These are phyloP conservation scores for Rhynchophorus ferrugineus DNA, from an alignment of 1,140 invertebrate genomes.

Conservation along the genomic window DNA sequence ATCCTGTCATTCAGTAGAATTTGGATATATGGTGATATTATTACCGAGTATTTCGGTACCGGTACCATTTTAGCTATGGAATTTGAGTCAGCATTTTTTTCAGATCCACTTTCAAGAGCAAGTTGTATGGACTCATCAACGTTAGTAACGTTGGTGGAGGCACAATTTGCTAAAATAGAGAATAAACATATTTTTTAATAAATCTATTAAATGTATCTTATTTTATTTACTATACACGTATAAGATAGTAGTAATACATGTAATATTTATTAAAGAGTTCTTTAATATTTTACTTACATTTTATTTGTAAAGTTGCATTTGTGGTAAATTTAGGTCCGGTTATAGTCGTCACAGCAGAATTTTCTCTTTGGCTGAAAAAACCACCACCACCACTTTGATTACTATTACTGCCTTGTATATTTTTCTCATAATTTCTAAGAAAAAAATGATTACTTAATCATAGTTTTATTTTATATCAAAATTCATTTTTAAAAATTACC, in stretches of 20 bases:
- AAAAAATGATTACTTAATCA: too few relatives aligned
- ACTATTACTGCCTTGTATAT: neutral
- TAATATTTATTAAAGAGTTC: too few relatives aligned
- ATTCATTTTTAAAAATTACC: slow-evolving; percentile 15
- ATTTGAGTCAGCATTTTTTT: slow-evolving; percentile 20
- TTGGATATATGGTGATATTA: too few relatives aligned
- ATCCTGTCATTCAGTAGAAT: too few relatives aligned
- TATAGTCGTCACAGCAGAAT: slow-evolving; percentile 4
- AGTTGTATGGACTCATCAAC: slow-evolving; percentile 30
- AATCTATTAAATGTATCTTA: too few relatives aligned
- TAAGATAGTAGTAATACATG: too few relatives aligned
- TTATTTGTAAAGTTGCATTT: slow-evolving; percentile 27
- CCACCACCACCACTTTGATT: neutral
- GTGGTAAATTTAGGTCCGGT: slow-evolving; percentile 21
- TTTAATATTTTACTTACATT: slow-evolving; percentile 24
- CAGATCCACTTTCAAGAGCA: slow-evolving; percentile 13
- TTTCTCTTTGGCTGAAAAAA: slow-evolving; percentile 20
- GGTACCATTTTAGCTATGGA: slow-evolving; percentile 19
- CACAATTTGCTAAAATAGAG: slow-evolving; percentile 13
- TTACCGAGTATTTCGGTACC: slow-evolving; percentile 24
- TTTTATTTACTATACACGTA: too few relatives aligned
- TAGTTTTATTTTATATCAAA: neutral
- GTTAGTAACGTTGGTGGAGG: slow-evolving; percentile 5
- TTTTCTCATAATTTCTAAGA: neutral
- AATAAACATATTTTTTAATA: too few relatives aligned